Conservation (phyloP, 2,888 invertebrate genomes). For the Chymomyza fuscimana region DNA sequence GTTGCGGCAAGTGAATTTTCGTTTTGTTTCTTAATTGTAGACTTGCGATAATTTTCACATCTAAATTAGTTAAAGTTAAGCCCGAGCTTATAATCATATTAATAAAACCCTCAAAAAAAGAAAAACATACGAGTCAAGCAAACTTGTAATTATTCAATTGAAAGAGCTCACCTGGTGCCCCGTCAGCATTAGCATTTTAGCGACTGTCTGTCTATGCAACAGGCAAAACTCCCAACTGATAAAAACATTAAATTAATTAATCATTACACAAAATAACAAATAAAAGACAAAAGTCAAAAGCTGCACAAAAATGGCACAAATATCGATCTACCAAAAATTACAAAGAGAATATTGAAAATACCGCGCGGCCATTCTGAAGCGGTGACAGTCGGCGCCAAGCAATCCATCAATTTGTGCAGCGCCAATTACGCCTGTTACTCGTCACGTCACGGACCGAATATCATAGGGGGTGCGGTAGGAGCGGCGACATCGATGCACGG, state of each 20-base stretch:
- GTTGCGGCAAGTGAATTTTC: not conserved
- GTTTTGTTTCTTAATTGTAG: not conserved
- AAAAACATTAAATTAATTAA: conserved; percentile 62
- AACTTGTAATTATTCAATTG: conserved; percentile 59
- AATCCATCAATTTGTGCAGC: conserved; percentile 77
- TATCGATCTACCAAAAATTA: conserved; percentile 64
- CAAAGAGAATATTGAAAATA: conserved; percentile 46
- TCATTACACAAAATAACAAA: conserved; percentile 61
- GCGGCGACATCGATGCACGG: conserved; percentile 19
- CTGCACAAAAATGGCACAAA: conserved; percentile 57
- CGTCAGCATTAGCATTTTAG: conserved; percentile 47
- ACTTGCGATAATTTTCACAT: not conserved
- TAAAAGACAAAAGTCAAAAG: conserved; percentile 43
- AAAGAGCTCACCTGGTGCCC: conserved; percentile 21
- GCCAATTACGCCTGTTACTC: conserved; percentile 74
- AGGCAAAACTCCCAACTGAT: conserved; percentile 36
- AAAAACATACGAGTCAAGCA: conserved; percentile 27
- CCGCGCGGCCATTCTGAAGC: conserved; percentile 58
- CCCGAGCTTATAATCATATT: conserved; percentile 64
- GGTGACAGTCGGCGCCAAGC: conserved; percentile 75
- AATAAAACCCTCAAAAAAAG: conserved; percentile 35
- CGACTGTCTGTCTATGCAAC: conserved; percentile 39
- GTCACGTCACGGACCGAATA: conserved; percentile 61
- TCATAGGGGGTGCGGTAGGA: not conserved
- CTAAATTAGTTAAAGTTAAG: not conserved